A percentile compares a stretch with the other conserved stretches of the same genome.
These are phyloP conservation scores for Drosophila ochracea DNA, from an alignment of 2,888 invertebrate genomes.

Conservation along the genomic window DNA sequence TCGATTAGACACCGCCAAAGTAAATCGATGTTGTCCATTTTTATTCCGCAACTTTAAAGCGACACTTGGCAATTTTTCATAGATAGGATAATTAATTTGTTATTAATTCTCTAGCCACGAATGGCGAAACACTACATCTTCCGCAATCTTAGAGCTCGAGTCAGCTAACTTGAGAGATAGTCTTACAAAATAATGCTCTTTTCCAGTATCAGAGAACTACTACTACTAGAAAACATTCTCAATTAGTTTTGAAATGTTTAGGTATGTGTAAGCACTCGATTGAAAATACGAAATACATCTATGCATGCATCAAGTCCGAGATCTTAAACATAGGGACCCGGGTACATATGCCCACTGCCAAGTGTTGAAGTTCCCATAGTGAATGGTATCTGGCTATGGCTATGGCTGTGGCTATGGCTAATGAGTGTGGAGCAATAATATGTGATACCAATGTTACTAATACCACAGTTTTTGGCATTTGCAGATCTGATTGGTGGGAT, in stretches of 20 bases:
- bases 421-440: background rate
- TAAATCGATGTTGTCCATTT: background rate
- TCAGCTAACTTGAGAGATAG: background rate
- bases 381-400: background rate
- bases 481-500: slow-evolving; percentile 32
- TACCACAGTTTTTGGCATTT: slow-evolving; percentile 24
- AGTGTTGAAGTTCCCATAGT: background rate
- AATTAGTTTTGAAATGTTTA: background rate
- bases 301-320: background rate
- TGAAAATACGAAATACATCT: slow-evolving; percentile 56
- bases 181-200: background rate
- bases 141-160: background rate
- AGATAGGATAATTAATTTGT: background rate
- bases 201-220: background rate
- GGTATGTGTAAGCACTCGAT: slow-evolving; percentile 49
- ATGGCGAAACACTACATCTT: background rate
- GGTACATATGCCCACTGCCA: slow-evolving; percentile 1
- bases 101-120: background rate
- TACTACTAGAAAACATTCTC: background rate
- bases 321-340: background rate
- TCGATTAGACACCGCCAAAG: background rate
- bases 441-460: slow-evolving; percentile 14
- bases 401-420: slow-evolving; percentile 18
- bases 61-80: background rate
- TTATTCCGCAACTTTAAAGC: background rate